Evolutionary conservation across 2,797 vertebrate genomes (phyloP).

Genomic region (Mormyrus proboscirostris): DNA sequence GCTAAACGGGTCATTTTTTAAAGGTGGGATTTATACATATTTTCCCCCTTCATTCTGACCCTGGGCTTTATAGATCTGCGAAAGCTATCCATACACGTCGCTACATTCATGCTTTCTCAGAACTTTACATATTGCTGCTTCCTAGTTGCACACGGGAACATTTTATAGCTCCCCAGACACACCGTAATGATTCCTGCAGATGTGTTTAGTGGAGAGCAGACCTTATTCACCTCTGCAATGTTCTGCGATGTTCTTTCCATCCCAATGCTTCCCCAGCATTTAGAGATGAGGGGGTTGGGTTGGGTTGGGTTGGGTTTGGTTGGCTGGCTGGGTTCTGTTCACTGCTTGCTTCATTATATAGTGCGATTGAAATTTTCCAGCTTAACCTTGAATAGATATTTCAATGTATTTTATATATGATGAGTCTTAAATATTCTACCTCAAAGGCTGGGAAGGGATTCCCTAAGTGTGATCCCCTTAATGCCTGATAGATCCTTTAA

Average conservation of each 20-base stretch:
- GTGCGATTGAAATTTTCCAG: not conserved
- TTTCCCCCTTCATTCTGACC: not conserved
- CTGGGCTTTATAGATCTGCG: not conserved
- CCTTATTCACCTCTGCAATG: conserved; percentile 30
- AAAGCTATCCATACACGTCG: not conserved
- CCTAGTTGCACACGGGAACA: conserved; percentile 48
- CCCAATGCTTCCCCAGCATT: not conserved
- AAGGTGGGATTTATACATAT: not conserved
- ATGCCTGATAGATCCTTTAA: not conserved
- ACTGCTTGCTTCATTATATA: not conserved
- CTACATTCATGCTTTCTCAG: conserved; percentile 22
- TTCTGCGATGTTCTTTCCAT: conserved; percentile 32
- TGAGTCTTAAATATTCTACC: not conserved
- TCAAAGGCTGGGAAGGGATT: not conserved
- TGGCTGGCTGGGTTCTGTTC: not conserved
- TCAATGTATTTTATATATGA: not conserved
- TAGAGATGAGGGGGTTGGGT: not conserved
- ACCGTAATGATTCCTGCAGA: conserved; percentile 64
- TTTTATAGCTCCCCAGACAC: conserved; percentile 54
- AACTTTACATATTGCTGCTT: conserved; percentile 34
- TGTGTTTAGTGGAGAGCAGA: conserved; percentile 58
- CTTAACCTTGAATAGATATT: not conserved
- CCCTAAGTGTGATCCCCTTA: not conserved
- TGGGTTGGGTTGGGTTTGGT: not conserved
- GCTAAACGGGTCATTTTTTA: not conserved